Base-by-base conservation (phyloP, 2,113 vertebrate species). In the Callipepla californica region DNA sequence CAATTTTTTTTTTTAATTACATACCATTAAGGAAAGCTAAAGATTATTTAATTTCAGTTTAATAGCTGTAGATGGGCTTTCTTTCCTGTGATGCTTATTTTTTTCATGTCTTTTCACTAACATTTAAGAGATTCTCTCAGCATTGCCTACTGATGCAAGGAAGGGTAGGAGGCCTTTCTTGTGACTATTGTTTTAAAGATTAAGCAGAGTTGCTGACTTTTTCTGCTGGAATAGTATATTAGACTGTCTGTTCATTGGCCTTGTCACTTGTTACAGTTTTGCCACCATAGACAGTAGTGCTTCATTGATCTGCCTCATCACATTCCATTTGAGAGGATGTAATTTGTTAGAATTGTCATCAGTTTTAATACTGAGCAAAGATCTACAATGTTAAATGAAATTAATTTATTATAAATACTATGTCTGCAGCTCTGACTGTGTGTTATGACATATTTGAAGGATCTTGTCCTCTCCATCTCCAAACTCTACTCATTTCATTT, bases 321-420 rank as follows among this genome's bases (percentile, higher is more conserved):
- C 72, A 45, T 86, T 87, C 53, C 55, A 18, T 79, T 76, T 69
- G n/a, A 77, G n/a, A 51, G 28, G 13, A 66, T 69, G 26, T 13
- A 62, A 7, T 45, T 12, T 78, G 45, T 76, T 58, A 58, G 32
- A 65, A 26, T 48, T 89, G 77, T 88, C 75, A 38, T 73, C 68
- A 50, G 20, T 67, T 92, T 76, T 77, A 85, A n/a, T 50, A 18
- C 55, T 62, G 8, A 42, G 15, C 59, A 79, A 19, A 66, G 28
- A 91, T 77, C 66, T 45, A 62, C 62, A 57, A 79, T 85, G 80
- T 51, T 83, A 45, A 57, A 28, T 73, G 28, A 85, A 93, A 87
- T 87, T 67, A 93, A 84, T 87, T 21, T 81, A 40, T 86, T 90
- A 62, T 77, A 77, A 59, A 66, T 81, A 87, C 17, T 57, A 36